Conservation (phyloP, 2,797 vertebrate species). For the Muscicapa striata region DNA sequence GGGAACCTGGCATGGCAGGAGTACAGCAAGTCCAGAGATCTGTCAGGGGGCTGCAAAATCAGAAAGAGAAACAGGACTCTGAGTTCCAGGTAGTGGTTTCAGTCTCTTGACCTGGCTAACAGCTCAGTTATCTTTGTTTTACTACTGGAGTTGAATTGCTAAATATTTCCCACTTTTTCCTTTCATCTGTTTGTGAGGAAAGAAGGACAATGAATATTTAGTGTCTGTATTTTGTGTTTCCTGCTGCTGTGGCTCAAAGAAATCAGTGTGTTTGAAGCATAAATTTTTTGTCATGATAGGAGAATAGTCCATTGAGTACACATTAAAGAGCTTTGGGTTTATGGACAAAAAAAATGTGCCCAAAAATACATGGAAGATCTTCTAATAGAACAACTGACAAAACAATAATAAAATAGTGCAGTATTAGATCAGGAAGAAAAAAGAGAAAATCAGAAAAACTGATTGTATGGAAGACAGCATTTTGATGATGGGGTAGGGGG, state of each 20-base stretch:
- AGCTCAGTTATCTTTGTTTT: neutral
- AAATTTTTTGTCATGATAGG: neutral
- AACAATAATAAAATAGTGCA: neutral
- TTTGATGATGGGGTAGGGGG: fast-evolving
- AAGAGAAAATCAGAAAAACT: neutral
- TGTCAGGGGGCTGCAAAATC: neutral
- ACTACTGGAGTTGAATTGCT: neutral
- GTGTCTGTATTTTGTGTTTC: neutral
- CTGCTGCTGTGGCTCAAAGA: neutral
- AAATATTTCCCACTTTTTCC: neutral
- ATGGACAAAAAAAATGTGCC: neutral
- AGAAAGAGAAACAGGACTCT: neutral
- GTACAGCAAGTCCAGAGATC: neutral
- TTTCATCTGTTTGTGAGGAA: neutral
- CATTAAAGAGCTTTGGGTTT: neutral
- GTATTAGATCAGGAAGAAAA: fast-evolving
- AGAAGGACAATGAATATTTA: neutral
- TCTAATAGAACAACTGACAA: neutral
- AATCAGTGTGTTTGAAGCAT: neutral
- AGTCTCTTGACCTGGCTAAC: neutral
- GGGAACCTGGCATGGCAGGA: no score
- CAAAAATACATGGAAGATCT: neutral
- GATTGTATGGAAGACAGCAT: neutral
- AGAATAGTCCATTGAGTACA: neutral
- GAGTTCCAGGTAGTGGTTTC: neutral